Evolutionary conservation across 1,140 invertebrate genomes (phyloP).

Genomic region (Papilio xuthus): DNA sequence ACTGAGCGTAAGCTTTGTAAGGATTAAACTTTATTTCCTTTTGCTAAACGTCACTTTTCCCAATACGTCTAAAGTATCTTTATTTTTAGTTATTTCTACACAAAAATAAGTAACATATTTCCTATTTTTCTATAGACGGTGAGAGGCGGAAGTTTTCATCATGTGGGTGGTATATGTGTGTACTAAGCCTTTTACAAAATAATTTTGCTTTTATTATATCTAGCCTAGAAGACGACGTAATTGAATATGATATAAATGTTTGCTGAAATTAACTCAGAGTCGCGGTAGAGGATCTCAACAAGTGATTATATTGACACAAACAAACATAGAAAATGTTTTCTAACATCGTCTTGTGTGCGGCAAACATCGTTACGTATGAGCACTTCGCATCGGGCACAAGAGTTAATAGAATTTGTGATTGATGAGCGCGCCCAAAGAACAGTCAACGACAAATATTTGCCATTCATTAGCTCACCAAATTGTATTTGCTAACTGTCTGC

Average conservation of each 20-base stretch:
- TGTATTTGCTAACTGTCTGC: conserved; percentile 18
- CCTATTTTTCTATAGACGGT: no score
- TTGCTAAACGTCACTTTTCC: neutral
- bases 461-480: conserved; percentile 24
- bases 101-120: neutral
- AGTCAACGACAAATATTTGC: conserved; percentile 22
- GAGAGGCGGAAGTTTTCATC: no score
- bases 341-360: neutral
- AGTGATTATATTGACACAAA: neutral
- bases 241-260: neutral
- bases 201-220: neutral
- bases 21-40: conserved; percentile 8
- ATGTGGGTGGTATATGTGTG: neutral
- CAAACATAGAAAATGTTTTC: neutral
- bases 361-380: conserved; percentile 26
- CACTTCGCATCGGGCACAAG: neutral
- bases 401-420: conserved; percentile 35
- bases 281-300: neutral
- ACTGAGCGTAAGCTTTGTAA: neutral
- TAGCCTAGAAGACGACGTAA: neutral
- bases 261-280: neutral
- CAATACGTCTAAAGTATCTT: neutral
- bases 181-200: neutral
- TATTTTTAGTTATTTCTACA: neutral
- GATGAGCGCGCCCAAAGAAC: conserved; percentile 27